Evolutionary conservation across 1,140 invertebrate genomes (phyloP).

Genomic region (Forficula auricularia): DNA sequence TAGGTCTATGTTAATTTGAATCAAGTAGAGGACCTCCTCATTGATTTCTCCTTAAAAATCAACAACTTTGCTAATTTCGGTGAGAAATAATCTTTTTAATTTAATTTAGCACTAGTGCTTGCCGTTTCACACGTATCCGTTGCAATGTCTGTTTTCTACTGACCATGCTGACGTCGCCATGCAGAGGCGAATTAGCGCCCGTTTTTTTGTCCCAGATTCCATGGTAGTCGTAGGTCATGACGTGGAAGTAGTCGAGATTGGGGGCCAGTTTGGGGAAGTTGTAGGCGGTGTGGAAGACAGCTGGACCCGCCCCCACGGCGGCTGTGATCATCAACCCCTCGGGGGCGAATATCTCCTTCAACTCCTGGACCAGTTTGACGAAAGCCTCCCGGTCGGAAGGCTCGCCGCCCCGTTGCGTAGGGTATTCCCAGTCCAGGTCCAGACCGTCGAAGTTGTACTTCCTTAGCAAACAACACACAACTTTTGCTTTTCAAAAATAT

Average conservation of each 20-base stretch:
- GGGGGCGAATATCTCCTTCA: conserved; percentile 20
- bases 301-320: conserved; percentile 23
- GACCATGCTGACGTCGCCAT: not conserved
- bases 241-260: conserved; percentile 22
- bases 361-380: conserved; percentile 31
- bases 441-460: conserved; percentile 65
- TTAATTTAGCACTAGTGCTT: no score
- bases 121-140: no score
- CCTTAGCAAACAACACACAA: no score
- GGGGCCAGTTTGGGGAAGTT: conserved; percentile 12
- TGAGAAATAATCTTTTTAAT: no score
- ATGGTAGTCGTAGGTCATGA: conserved; percentile 28
- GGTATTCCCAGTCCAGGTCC: conserved; percentile 66
- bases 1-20: no score
- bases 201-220: conserved; percentile 25
- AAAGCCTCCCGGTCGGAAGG: conserved; percentile 62
- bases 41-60: no score
- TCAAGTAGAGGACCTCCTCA: no score
- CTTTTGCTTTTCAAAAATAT: no score
- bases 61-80: no score
- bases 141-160: not conserved
- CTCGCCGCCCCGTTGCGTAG: conserved; percentile 48
- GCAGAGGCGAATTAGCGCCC: conserved; percentile 22
- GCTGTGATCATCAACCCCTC: conserved; percentile 22
- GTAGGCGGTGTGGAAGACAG: conserved; percentile 14